Evolutionary conservation across 2,888 invertebrate species (phyloP).

Genomic region (Latrodectus elegans): DNA sequence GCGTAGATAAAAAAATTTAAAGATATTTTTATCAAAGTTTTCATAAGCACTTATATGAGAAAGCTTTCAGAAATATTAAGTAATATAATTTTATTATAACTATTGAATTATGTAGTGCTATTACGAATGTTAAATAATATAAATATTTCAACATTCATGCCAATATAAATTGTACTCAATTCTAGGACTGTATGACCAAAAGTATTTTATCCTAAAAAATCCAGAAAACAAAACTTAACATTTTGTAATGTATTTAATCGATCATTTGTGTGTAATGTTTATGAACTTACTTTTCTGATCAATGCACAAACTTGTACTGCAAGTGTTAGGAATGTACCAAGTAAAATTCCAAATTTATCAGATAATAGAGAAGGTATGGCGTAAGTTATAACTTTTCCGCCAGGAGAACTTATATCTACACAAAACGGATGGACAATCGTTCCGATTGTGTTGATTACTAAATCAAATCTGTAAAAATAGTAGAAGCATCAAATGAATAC

Average conservation of each 20-base stretch:
- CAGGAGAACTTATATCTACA: slow-evolving; percentile 75
- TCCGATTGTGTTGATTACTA: slow-evolving; percentile 78
- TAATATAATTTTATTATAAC: too few relatives aligned
- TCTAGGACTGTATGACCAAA: too few relatives aligned
- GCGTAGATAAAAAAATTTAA: not conserved
- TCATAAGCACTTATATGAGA: too few relatives aligned
- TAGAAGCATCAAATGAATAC: not conserved
- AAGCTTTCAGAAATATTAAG: too few relatives aligned
- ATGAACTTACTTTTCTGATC: slow-evolving; percentile 44
- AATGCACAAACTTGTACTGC: slow-evolving; percentile 24
- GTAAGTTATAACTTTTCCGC: slow-evolving; percentile 78
- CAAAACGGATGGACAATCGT: slow-evolving; percentile 73
- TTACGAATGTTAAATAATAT: too few relatives aligned
- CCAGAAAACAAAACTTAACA: too few relatives aligned
- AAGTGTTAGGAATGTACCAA: slow-evolving; percentile 73
- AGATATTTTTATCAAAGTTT: not conserved
- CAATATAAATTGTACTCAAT: too few relatives aligned
- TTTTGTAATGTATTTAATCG: too few relatives aligned
- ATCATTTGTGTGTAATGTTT: slow-evolving; percentile 64
- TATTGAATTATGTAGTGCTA: too few relatives aligned
- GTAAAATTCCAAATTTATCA: slow-evolving; percentile 77
- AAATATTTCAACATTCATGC: too few relatives aligned
- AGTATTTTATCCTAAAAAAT: too few relatives aligned
- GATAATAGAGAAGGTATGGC: slow-evolving; percentile 77
- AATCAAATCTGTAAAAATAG: slow-evolving; percentile 75